Base-by-base conservation (phyloP, 2,888 invertebrate genomes). In the Drosophila quinaria region DNA sequence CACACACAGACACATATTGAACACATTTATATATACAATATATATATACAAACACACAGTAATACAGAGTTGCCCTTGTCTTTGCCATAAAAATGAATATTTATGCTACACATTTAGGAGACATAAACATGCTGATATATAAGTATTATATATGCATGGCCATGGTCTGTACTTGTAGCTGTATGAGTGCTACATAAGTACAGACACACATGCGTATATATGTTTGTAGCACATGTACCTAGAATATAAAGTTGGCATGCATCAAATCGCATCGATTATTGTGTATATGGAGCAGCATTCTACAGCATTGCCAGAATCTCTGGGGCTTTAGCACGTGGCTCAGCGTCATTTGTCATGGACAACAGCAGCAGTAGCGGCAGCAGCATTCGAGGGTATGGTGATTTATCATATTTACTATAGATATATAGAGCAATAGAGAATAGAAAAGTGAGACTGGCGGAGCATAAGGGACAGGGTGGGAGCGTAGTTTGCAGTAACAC, bases 191-290 rank as follows among this genome's bases (percentile, higher is more conserved):
- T 41, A 58, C 31, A 51, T 59, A 62, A 50, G 55, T 39, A 55
- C 49, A 59, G 37, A 37, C 9, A 31, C 22, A 51, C 17, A 62
- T 17, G 44, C 49, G 11, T 46, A 64, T 31, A 35, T 13, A n/a
- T 22, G 4, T 25, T 8, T 54, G 25, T 55, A n/a, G 37, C 46
- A n/a, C 46, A 29, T 37, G 37, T 41, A 19, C 29, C 17, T 69
- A 50, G 50, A 17, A 50, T 61, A 74, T 58, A 68, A 58, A 68
- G 70, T 73, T 81, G 66, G 74, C 73, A 71, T 87, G 81, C 87
- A 84, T 86, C 90, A 86, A 87, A 89, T 89, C 88, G 88, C 75
- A 89, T 86, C 88, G 85, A 86, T 89, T 86, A 87, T 89, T 81
- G 79, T 82, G 78, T 67, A 64, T 70, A 42, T 58, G 68, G 63